Conservation (phyloP, 1,140 invertebrate genomes). For the Ylistrum balloti region DNA sequence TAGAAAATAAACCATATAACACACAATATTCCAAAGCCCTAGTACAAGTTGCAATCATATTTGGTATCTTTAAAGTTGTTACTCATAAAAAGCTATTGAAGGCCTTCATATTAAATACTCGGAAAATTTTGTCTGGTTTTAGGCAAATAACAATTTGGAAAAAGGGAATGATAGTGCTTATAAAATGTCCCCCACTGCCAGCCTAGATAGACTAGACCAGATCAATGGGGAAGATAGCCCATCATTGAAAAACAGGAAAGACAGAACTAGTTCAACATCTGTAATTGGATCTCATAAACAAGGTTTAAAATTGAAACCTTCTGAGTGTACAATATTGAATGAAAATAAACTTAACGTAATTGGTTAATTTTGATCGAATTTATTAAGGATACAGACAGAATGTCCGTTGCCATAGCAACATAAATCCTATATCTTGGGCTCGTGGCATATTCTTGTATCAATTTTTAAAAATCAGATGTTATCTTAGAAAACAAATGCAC, state of each 20-base stretch:
- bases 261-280: background rate
- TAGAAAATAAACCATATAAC: background rate
- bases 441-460: slow-evolving; percentile 28
- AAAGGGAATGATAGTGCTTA: background rate
- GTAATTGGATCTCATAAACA: slow-evolving; percentile 34
- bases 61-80: background rate
- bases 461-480: slow-evolving; percentile 6
- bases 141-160: background rate
- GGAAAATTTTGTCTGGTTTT: background rate
- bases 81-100: background rate
- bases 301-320: slow-evolving; percentile 40
- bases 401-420: slow-evolving; percentile 26
- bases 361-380: slow-evolving; percentile 36
- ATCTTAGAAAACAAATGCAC: slow-evolving; percentile 39
- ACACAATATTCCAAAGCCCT: background rate
- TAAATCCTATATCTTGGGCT: slow-evolving; percentile 24
- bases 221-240: background rate
- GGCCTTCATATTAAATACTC: background rate
- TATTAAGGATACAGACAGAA: background rate
- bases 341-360: slow-evolving; percentile 36
- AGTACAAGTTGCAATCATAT: background rate
- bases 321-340: slow-evolving; percentile 35
- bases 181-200: background rate
- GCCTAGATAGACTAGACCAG: background rate
- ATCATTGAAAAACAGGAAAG: background rate